Base-by-base conservation (phyloP, 2,797 vertebrate genomes). In the Pseudochirops cupreus region DNA sequence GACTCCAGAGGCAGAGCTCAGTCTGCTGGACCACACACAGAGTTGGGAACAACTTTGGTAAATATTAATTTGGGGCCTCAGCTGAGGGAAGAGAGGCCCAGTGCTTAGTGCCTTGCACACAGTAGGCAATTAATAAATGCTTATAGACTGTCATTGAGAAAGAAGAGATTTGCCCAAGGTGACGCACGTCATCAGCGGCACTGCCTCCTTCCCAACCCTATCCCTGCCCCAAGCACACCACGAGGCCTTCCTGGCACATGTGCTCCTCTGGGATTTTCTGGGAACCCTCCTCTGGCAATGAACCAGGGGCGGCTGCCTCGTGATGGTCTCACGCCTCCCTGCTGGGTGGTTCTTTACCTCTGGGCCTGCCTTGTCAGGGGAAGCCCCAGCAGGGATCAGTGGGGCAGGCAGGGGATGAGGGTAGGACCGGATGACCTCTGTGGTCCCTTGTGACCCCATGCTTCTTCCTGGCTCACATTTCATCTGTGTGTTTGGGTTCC, bases 11-110 rank as follows among this genome's bases (percentile, higher is more conserved):
- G 31, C 12, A 33, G 59, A 67, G 59, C 31, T n/a, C 59, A 4
- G 59, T n/a, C 59, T 33, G 4, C 53, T 90, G 91, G 91, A 87
- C 39, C 24, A 74, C 62, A 33, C 31, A 16, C 5, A 14, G 33
- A 74, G 33, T 6, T 39, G 53, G 52, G 56, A 58, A 56, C 91
- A 57, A 39, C 74, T 92, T 58, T 16, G 0, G 67, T 46, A 90
- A 89, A 94, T 52, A 87, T 91, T 29, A 91, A 89, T 59, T 89
- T 56, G 58, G 91, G 82, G 52, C 31, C 55, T 95, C 58, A 91
- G 2, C 62, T 58, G n/a, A 92, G 62, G 57, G 52, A 55, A 62
- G 89, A 53, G 39, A n/a, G 58, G n/a, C 58, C 46, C 33, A 55
- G 39, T 90, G 56, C 57, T 62, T 46, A 1, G 26, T 18, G 91